Percentiles rank a stretch among this genome's conserved stretches.
These are phyloP conservation scores for Epistrophe grossulariae DNA, from an alignment of 2,888 invertebrate genomes.

Conservation along the genomic window DNA sequence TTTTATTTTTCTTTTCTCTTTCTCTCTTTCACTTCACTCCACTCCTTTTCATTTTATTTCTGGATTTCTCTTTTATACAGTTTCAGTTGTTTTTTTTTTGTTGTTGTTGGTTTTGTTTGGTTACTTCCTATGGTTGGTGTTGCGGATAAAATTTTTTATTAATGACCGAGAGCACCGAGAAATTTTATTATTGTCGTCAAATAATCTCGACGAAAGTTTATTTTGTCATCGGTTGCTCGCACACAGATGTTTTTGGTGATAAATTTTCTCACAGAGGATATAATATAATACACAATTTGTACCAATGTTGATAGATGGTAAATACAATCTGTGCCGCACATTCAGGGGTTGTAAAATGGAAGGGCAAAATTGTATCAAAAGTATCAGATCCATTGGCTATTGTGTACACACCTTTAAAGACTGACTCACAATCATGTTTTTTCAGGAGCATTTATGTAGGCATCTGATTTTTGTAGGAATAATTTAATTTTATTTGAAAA, in stretches of 20 bases:
- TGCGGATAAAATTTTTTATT: slow-evolving; percentile 62
- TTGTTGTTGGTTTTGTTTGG: slow-evolving; percentile 29
- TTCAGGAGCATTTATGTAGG: not conserved
- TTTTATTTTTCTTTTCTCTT: slow-evolving; percentile 11
- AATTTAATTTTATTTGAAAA: not conserved
- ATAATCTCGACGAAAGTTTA: slow-evolving; percentile 70
- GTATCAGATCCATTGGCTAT: slow-evolving; percentile 19
- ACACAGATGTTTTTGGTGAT: slow-evolving; percentile 78
- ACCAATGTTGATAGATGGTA: slow-evolving; percentile 70
- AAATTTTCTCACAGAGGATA: slow-evolving; percentile 76
- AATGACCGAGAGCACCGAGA: slow-evolving; percentile 63
- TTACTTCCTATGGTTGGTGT: slow-evolving; percentile 46
- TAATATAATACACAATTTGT: slow-evolving; percentile 63
- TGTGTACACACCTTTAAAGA: slow-evolving; percentile 9
- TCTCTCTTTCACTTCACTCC: not conserved
- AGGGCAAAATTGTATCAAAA: slow-evolving; percentile 30
- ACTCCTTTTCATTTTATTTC: slow-evolving; percentile 33
- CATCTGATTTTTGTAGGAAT: not conserved
- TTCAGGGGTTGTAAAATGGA: slow-evolving; percentile 37
- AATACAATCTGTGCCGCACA: slow-evolving; percentile 55
- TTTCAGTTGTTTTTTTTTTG: slow-evolving; percentile 25
- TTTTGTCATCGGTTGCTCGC: slow-evolving; percentile 72
- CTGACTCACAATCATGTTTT: slow-evolving; percentile 14
- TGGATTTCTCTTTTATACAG: slow-evolving; percentile 35
- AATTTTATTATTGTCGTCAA: slow-evolving; percentile 52